Conservation (phyloP, 2,113 vertebrate genomes). For the Rhynchomys soricoides region DNA sequence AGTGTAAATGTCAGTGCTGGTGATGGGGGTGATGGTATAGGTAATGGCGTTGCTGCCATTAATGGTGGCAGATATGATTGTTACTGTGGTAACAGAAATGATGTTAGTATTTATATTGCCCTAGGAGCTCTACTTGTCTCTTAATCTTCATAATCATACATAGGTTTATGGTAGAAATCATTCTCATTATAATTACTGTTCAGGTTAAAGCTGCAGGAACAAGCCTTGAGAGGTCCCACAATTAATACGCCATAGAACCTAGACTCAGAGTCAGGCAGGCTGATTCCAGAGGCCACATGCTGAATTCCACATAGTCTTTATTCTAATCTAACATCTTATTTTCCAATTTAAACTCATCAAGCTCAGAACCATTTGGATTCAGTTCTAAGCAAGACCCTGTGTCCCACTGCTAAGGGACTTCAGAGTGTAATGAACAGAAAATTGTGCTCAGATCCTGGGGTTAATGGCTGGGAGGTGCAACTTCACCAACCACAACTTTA, state of each 20-base stretch:
- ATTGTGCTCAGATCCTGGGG: background rate
- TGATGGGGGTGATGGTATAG: background rate
- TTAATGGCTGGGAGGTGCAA: slow-evolving; percentile 41
- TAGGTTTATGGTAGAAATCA: background rate
- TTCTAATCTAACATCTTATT: background rate
- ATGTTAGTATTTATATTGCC: background rate
- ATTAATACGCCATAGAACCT: background rate
- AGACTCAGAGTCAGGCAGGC: background rate
- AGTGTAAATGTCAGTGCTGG: too few relatives aligned
- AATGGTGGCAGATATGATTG: background rate
- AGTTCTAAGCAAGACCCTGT: slow-evolving; percentile 8
- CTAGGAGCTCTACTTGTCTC: background rate
- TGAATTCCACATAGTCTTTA: background rate
- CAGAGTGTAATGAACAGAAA: slow-evolving; percentile 39
- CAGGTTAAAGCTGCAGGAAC: background rate
- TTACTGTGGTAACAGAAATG: background rate
- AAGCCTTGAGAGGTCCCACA: background rate
- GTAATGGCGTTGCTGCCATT: background rate
- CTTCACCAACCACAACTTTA: slow-evolving; percentile 33
- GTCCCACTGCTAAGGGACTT: slow-evolving; percentile 11
- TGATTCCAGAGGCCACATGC: background rate
- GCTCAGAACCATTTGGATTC: slow-evolving; percentile 23
- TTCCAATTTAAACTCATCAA: slow-evolving; percentile 53
- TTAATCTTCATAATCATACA: background rate
- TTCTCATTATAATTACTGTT: background rate